phyloP scores from a whole-genome alignment of 2,888 invertebrate species.

The Rugalucina vietnamica region DNA sequence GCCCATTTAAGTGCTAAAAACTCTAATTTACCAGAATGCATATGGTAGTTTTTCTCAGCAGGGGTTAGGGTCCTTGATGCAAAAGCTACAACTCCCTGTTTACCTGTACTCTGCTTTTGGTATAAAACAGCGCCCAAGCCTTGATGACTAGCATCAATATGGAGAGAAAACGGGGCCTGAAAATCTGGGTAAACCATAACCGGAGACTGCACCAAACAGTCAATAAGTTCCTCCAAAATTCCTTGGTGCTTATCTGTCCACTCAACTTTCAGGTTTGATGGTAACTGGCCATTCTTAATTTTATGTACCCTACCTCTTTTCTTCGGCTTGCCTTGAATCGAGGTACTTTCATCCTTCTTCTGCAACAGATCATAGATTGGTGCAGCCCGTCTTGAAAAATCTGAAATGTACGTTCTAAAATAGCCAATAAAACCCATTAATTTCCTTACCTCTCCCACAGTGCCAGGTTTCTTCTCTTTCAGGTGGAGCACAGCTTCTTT shows the following conservation, averaged over 20 bases:
- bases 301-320: background rate
- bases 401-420: background rate
- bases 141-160: slow-evolving; percentile 28
- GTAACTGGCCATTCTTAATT: background rate
- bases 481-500: slow-evolving; percentile 15
- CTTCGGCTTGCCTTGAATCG: background rate
- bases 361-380: background rate
- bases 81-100: slow-evolving; percentile 57
- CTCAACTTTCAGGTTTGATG: slow-evolving; percentile 6
- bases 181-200: slow-evolving; percentile 48
- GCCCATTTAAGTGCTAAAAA: slow-evolving; percentile 52
- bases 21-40: slow-evolving; percentile 55
- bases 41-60: slow-evolving; percentile 62
- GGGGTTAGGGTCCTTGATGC: slow-evolving; percentile 58
- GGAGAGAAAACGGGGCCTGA: slow-evolving; percentile 32
- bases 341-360: slow-evolving; percentile 4
- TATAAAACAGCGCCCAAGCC: slow-evolving; percentile 63
- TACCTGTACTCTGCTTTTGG: slow-evolving; percentile 35
- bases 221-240: slow-evolving; percentile 23
- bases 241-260: slow-evolving; percentile 26
- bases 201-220: slow-evolving; percentile 5
- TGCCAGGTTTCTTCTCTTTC: slow-evolving; percentile 26
- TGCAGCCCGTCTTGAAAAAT: slow-evolving; percentile 4
- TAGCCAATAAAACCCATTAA: background rate
- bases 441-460: slow-evolving; percentile 23